Evolutionary conservation across 2,113 vertebrate species (phyloP).

Genomic region (Elaphurus davidianus): DNA sequence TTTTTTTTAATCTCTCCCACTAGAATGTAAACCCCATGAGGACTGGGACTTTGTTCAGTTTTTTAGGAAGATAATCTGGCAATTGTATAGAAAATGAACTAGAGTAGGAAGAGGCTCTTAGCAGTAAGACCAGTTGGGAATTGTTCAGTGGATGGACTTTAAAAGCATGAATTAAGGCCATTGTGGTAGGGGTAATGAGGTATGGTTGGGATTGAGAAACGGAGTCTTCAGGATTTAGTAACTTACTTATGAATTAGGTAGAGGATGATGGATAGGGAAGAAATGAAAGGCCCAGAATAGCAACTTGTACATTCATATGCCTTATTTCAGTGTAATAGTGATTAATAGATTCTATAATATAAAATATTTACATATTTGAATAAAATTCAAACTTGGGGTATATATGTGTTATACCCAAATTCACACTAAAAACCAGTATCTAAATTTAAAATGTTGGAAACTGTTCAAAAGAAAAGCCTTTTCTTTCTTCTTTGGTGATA

Average conservation of each 20-base stretch:
- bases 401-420: background rate
- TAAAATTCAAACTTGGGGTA: background rate
- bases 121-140: background rate
- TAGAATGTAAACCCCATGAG: background rate
- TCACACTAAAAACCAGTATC: background rate
- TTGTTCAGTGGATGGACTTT: background rate
- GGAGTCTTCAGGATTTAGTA: background rate
- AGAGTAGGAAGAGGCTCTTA: background rate
- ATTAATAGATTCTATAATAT: background rate
- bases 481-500: background rate
- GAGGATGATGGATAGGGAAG: background rate
- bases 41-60: background rate
- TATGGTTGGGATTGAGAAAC: background rate
- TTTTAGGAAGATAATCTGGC: background rate
- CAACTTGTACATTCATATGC: background rate
- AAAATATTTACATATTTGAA: background rate
- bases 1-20: background rate
- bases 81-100: background rate
- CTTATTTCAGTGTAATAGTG: background rate
- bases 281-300: background rate
- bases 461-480: background rate
- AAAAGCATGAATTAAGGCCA: background rate
- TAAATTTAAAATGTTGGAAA: slow-evolving; percentile 27
- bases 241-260: background rate
- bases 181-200: background rate